Evolutionary conservation across 1,140 invertebrate genomes (phyloP), one percentile per base, ranked within the genome.

Genomic region (Rhopalosiphum maidis): DNA sequence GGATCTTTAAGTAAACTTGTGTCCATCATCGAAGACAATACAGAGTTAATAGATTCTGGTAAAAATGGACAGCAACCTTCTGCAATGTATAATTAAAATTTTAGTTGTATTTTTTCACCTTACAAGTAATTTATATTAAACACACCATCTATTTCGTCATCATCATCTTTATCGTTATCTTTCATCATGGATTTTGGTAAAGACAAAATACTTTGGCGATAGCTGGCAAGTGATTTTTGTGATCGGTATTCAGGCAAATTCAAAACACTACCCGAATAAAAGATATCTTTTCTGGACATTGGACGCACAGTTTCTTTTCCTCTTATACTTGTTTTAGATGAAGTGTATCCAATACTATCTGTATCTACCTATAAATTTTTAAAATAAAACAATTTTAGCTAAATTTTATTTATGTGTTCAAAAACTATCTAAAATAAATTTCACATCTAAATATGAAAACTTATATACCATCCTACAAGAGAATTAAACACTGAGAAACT

Each of bases 201-300:
- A 43, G 97, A 98, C 25, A 98, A 96, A n/a, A 98, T 97, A 86
- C 97, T 98, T 94, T 98, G 97, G 68, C 98, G 96, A 95, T 98
- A 98, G 94, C 97, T 97, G 55, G 97, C 96, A n/a, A 99, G 96
- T 21, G 98, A 98, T 94, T 98, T 98, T 95, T 99, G 98, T 93
- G 97, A 98, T 95, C 98, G 98, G 95, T 97, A 99, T 95, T 99
- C 98, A 0, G 98, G 98, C 90, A 99, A 96, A 95, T 99, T 98
- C 51, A 97, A 96, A 18, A 99, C 97, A 48, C 98, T 99, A 46
- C 99, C 99, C 25, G 98, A 98, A 96, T 99, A 99, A 96, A 99
- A 99, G 94, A 99, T 99, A 95, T 99, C 99, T 95, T 99, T 99
- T 85, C 98, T 96, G 15, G 98, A 99, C 95, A 99, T 95, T 5